A percentile compares a stretch with the other conserved stretches of the same genome.
These are phyloP conservation scores for Plutella xylostella DNA, from an alignment of 2,888 invertebrate genomes.

Conservation along the genomic window DNA sequence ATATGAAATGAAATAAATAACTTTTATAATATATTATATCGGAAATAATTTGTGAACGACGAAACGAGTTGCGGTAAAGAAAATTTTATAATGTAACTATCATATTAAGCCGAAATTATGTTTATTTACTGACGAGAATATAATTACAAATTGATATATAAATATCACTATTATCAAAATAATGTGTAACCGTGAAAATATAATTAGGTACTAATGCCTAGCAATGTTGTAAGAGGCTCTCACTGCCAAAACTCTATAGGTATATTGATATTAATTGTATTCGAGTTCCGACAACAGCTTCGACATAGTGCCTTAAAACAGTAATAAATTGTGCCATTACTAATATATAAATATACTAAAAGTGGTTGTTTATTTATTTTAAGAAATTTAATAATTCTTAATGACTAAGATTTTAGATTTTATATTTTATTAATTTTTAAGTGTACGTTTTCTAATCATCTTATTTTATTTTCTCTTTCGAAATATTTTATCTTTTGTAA, in stretches of 20 bases:
- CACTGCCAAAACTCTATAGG: constrained; percentile 5
- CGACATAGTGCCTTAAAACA: constrained; percentile 43
- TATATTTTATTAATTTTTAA: background rate
- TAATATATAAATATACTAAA: constrained; percentile 29
- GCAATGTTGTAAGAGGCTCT: too few species aligned
- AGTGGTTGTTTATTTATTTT: constrained; percentile 8
- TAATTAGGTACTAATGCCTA: too few species aligned
- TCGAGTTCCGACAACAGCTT: background rate
- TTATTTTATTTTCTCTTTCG: background rate
- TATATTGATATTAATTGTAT: background rate
- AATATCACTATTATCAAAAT: too few species aligned
- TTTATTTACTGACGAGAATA: too few species aligned
- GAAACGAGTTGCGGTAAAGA: too few species aligned
- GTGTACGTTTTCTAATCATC: background rate
- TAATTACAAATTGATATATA: too few species aligned
- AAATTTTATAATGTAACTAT: too few species aligned
- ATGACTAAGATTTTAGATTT: background rate
- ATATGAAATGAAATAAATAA: too few species aligned
- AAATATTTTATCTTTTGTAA: background rate
- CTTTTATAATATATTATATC: too few species aligned
- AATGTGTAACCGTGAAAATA: too few species aligned
- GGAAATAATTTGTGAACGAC: too few species aligned
- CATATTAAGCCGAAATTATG: too few species aligned
- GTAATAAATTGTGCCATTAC: constrained; percentile 48
- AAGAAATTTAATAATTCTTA: constrained; percentile 5